Percentiles rank a stretch among this genome's conserved stretches.
These are phyloP conservation scores for Plagodis pulveraria DNA, from an alignment of 2,888 invertebrate genomes.

Conservation along the genomic window DNA sequence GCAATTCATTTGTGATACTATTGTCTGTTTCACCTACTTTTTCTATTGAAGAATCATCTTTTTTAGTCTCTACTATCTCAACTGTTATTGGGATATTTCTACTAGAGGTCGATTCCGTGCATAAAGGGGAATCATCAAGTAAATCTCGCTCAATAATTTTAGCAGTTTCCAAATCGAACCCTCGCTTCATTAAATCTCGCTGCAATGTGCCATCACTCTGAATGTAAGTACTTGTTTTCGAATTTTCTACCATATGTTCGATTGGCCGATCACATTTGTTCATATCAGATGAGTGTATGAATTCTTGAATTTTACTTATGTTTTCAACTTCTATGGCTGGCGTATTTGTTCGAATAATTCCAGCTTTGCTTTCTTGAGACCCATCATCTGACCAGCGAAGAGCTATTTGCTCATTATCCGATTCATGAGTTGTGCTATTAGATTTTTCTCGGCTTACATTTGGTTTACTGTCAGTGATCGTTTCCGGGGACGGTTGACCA, in stretches of 20 bases:
- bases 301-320: slow-evolving; percentile 71
- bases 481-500: slow-evolving; percentile 58
- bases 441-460: slow-evolving; percentile 36
- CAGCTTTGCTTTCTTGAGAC: slow-evolving; percentile 63
- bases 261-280: slow-evolving; percentile 25
- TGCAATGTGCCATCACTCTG: slow-evolving; percentile 58
- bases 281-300: slow-evolving; percentile 56
- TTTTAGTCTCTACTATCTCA: slow-evolving; percentile 33
- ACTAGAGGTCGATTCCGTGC: slow-evolving; percentile 30
- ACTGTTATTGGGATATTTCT: slow-evolving; percentile 20
- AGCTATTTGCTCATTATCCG: slow-evolving; percentile 65
- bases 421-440: slow-evolving; percentile 50
- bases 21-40: slow-evolving; percentile 42
- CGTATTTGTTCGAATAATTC: slow-evolving; percentile 35
- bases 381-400: slow-evolving; percentile 75
- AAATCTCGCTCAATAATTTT: slow-evolving; percentile 77
- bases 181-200: slow-evolving; percentile 69
- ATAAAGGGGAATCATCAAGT: slow-evolving; percentile 57
- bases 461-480: slow-evolving; percentile 36
- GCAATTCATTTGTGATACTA: slow-evolving; percentile 45
- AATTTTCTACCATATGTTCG: not conserved
- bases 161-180: slow-evolving; percentile 76
- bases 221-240: not conserved
- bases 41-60: slow-evolving; percentile 37
- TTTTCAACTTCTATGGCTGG: slow-evolving; percentile 62